A percentile compares a stretch with the other conserved stretches of the same genome.
Evolutionary conservation across 2,888 invertebrate genomes (phyloP).

Genomic region (Lepidocyrtinus sp.): DNA sequence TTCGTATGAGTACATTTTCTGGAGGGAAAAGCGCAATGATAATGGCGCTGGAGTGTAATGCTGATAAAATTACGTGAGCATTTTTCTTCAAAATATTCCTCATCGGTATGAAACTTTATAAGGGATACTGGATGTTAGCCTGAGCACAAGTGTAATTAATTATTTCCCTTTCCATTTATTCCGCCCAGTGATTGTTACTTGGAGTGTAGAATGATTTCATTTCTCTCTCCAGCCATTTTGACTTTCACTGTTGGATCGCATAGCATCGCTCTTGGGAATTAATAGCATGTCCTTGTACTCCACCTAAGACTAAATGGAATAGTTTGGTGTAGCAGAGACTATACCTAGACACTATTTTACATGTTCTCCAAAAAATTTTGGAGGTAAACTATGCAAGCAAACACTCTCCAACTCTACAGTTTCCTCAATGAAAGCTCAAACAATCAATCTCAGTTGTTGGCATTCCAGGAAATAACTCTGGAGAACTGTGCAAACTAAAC

Average conservation of each 20-base stretch:
- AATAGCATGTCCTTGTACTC: not conserved
- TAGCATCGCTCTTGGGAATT: slow-evolving; percentile 3
- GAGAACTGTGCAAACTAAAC: no score
- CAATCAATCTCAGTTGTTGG: no score
- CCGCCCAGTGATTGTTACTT: slow-evolving; percentile 60
- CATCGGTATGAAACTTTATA: not conserved
- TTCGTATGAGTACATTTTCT: no score
- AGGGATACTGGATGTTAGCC: not conserved
- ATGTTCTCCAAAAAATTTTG: no score
- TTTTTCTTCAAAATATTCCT: slow-evolving; percentile 24
- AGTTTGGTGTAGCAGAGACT: no score
- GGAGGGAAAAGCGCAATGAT: no score
- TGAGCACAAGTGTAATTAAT: slow-evolving; percentile 47
- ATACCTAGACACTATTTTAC: no score
- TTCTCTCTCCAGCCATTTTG: slow-evolving; percentile 27
- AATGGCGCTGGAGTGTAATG: not conserved
- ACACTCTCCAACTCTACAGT: no score
- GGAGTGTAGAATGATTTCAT: slow-evolving; percentile 48
- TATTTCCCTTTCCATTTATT: slow-evolving; percentile 60
- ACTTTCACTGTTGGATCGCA: slow-evolving; percentile 15
- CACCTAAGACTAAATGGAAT: no score
- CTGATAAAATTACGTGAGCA: slow-evolving; percentile 27
- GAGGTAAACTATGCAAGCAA: no score
- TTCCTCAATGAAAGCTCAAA: no score
- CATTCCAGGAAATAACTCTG: no score